Evolutionary conservation across 2,888 invertebrate species (phyloP).

Genomic region (Limnephilus auricula): DNA sequence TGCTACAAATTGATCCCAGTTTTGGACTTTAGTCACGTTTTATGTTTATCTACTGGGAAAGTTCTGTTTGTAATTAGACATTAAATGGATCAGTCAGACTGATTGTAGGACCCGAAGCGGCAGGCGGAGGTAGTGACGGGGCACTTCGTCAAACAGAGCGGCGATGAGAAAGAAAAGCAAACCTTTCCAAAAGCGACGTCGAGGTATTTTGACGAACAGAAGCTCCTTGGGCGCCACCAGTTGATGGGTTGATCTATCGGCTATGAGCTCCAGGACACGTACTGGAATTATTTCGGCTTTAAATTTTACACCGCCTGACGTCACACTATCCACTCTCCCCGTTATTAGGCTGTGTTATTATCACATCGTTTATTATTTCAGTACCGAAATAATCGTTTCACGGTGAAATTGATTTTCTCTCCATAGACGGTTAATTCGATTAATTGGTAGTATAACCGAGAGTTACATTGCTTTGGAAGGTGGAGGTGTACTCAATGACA

Average conservation of each 20-base stretch:
- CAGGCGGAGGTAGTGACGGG: background rate
- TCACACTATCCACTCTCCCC: background rate
- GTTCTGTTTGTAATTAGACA: conserved; percentile 53
- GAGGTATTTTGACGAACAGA: conserved; percentile 2
- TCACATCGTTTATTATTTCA: conserved; percentile 14
- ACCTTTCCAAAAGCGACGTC: background rate
- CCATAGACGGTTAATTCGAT: background rate
- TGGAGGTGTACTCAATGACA: background rate
- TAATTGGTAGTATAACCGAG: background rate
- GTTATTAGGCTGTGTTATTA: background rate
- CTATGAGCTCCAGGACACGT: conserved; percentile 6
- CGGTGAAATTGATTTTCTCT: conserved; percentile 16
- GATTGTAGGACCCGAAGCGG: conserved; percentile 15
- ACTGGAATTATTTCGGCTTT: conserved; percentile 35
- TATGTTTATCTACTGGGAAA: conserved; percentile 50
- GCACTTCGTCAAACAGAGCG: background rate
- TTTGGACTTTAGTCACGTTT: conserved; percentile 55
- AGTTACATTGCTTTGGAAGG: background rate
- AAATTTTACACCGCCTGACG: conserved; percentile 33
- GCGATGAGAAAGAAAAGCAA: background rate
- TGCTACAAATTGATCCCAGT: conserved; percentile 50
- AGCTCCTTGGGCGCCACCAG: background rate
- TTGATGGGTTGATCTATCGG: background rate
- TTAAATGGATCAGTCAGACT: conserved; percentile 49
- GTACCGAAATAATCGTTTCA: conserved; percentile 23